These are phyloP conservation scores for Agriotes lineatus DNA, from an alignment of 2,888 invertebrate genomes.

Conservation along the genomic window DNA sequence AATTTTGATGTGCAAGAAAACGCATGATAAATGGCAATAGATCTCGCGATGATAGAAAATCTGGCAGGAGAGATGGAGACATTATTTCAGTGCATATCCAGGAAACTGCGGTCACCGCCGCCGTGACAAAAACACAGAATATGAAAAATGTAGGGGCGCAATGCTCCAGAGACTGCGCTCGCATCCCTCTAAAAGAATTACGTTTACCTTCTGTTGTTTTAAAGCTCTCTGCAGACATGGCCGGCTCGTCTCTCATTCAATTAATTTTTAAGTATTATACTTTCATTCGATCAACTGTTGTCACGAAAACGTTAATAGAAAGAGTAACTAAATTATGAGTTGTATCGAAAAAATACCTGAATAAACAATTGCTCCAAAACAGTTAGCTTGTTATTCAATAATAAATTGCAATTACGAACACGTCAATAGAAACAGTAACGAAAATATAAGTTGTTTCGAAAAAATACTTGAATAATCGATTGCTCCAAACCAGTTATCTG, in stretches of 20 bases:
- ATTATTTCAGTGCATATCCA: slow-evolving; percentile 8
- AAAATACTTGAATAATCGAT: too few relatives aligned
- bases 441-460: too few relatives aligned
- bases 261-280: too few relatives aligned
- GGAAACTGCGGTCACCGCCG: background rate
- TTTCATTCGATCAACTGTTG: too few relatives aligned
- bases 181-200: slow-evolving; percentile 22
- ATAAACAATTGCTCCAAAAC: too few relatives aligned
- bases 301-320: too few relatives aligned
- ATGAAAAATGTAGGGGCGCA: slow-evolving; percentile 34
- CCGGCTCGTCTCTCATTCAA: slow-evolving; percentile 5
- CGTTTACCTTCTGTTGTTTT: slow-evolving; percentile 25
- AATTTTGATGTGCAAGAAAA: slow-evolving; percentile 1
- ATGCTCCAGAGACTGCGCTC: slow-evolving; percentile 18
- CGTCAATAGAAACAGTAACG: too few relatives aligned
- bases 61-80: slow-evolving; percentile 10
- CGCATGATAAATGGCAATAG: slow-evolving; percentile 17
- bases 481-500: too few relatives aligned
- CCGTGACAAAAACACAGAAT: slow-evolving; percentile 21
- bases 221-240: slow-evolving; percentile 24
- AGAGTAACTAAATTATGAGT: too few relatives aligned
- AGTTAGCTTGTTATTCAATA: too few relatives aligned
- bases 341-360: too few relatives aligned
- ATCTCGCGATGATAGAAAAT: slow-evolving; percentile 17
- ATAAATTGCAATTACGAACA: too few relatives aligned